Conservation (phyloP, 2,888 invertebrate species). For the Lasioglossum villosulum region DNA sequence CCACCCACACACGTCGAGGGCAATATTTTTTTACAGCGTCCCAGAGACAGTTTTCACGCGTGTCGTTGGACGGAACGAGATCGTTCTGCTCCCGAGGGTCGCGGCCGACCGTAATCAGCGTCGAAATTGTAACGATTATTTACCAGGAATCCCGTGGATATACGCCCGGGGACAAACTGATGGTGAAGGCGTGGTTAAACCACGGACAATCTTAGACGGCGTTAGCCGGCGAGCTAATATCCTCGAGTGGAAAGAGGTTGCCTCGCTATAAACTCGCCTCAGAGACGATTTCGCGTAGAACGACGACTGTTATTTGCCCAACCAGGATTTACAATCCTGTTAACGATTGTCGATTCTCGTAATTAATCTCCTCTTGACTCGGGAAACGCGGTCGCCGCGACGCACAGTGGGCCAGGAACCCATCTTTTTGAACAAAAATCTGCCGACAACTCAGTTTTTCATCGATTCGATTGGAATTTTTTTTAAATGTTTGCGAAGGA, state of each 20-base stretch:
- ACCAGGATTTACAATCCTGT: constrained; percentile 45
- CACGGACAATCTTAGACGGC: constrained; percentile 50
- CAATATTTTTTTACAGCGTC: constrained; percentile 49
- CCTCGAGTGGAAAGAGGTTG: constrained; percentile 22
- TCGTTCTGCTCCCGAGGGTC: neutral
- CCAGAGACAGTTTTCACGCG: constrained; percentile 16
- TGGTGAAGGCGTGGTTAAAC: constrained; percentile 64
- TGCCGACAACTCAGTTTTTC: too few relatives aligned
- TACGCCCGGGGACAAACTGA: constrained; percentile 61
- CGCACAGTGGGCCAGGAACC: too few relatives aligned
- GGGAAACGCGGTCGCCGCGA: neutral
- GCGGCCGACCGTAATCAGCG: constrained; percentile 29
- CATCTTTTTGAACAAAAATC: too few relatives aligned
- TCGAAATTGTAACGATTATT: constrained; percentile 67
- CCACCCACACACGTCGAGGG: constrained; percentile 18
- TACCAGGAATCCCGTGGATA: constrained; percentile 47
- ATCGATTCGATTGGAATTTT: too few relatives aligned
- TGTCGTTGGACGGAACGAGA: neutral
- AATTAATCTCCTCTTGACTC: constrained; percentile 36
- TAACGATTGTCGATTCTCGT: constrained; percentile 36
- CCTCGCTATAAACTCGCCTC: constrained; percentile 29
- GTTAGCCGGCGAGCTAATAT: constrained; percentile 55
- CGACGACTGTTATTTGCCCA: constrained; percentile 25
- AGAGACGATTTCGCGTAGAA: constrained; percentile 25
- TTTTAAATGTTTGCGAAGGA: too few relatives aligned